These are phyloP conservation scores for Notamacropus eugenii DNA, from an alignment of 2,797 vertebrate species.

Conservation along the genomic window DNA sequence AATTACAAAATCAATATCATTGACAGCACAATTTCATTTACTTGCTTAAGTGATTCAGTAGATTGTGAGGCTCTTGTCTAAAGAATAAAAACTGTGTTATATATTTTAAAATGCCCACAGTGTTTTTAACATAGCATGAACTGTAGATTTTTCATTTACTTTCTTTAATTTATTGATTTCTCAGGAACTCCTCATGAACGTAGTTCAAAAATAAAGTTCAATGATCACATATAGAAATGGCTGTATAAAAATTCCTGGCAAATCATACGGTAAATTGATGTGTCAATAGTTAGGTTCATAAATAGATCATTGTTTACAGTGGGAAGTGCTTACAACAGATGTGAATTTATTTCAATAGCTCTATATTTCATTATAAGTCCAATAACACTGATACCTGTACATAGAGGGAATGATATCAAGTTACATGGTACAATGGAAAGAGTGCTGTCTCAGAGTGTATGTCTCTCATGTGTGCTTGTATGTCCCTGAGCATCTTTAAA, in stretches of 20 bases:
- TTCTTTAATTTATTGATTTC: not conserved
- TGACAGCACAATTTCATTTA: not conserved
- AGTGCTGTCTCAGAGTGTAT: not conserved
- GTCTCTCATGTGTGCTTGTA: not conserved
- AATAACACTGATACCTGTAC: not conserved
- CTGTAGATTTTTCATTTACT: not conserved
- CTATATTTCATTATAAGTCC: not conserved
- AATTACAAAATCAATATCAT: not conserved
- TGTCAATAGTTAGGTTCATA: not conserved
- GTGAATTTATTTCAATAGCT: not conserved
- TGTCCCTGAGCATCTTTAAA: not conserved
- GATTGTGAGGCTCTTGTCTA: not conserved
- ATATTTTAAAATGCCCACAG: not conserved
- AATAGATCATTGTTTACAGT: not conserved
- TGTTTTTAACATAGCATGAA: not conserved
- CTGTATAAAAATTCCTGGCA: not conserved
- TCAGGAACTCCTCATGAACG: not conserved
- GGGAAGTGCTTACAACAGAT: not conserved
- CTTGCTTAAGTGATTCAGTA: not conserved
- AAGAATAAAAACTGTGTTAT: not conserved
- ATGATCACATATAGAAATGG: not conserved
- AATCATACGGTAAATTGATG: not conserved
- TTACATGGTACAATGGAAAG: not conserved
- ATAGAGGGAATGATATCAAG: not conserved
- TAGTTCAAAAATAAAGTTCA: not conserved